Evolutionary conservation across 2,888 invertebrate genomes (phyloP).

Genomic region (Polyploca ridens): DNA sequence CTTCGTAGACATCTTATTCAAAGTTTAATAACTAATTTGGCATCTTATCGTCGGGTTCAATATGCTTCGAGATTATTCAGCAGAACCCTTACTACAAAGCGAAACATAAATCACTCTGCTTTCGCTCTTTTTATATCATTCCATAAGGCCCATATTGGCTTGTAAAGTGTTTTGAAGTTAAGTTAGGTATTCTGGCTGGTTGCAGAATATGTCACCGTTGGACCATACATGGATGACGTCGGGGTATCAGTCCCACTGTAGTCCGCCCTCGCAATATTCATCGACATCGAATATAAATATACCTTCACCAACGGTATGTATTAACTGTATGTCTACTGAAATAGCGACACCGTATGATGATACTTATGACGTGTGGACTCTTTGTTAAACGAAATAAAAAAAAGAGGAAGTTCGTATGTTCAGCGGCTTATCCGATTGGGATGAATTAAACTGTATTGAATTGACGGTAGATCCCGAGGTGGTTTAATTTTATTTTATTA

Average conservation of each 20-base stretch:
- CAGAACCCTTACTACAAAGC: neutral
- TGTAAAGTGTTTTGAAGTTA: neutral
- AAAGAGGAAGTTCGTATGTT: no score
- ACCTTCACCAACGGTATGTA: slow-evolving; percentile 86
- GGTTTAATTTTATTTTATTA: no score
- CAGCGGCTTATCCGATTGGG: no score
- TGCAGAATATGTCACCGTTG: slow-evolving; percentile 81
- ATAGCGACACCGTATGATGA: no score
- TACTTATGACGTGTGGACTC: no score
- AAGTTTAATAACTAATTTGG: no score
- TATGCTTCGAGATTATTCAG: neutral
- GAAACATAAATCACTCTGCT: slow-evolving; percentile 34
- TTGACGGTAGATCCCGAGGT: no score
- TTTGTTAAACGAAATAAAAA: no score
- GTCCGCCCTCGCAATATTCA: slow-evolving; percentile 81
- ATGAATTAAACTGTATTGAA: no score
- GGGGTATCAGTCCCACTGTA: slow-evolving; percentile 82
- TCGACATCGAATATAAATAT: slow-evolving; percentile 83
- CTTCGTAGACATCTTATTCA: no score
- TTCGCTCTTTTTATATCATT: slow-evolving; percentile 25
- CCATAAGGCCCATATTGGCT: slow-evolving; percentile 8
- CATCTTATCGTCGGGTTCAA: neutral
- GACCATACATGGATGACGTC: slow-evolving; percentile 88
- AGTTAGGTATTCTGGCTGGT: slow-evolving; percentile 42
- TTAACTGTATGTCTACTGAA: no score